A percentile compares a stretch with the other conserved stretches of the same genome.
Conservation (phyloP, 2,888 invertebrate genomes). For the Melanotus villosus region DNA sequence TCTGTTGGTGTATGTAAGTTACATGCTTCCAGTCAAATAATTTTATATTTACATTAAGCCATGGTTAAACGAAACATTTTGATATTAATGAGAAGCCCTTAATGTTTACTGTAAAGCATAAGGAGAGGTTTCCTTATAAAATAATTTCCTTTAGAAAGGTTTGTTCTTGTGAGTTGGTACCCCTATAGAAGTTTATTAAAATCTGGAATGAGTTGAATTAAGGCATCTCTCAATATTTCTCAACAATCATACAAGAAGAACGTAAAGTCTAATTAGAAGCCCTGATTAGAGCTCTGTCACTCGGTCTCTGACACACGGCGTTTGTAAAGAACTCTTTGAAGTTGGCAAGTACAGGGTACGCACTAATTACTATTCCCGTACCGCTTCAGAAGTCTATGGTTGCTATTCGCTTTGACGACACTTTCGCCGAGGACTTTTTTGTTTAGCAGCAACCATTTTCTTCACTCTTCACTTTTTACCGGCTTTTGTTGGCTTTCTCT, state of each 20-base stretch:
- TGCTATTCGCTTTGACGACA: slow-evolving; percentile 42
- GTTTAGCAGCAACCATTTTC: slow-evolving; percentile 43
- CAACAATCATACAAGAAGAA: slow-evolving; percentile 39
- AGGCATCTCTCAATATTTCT: slow-evolving; percentile 34
- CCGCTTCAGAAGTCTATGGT: slow-evolving; percentile 40
- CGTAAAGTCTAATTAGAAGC: slow-evolving; percentile 43
- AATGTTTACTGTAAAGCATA: not conserved
- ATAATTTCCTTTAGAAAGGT: slow-evolving; percentile 2
- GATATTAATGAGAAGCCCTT: not conserved
- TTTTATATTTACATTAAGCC: too few species aligned
- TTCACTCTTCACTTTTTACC: slow-evolving; percentile 39
- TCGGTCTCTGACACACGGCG: slow-evolving; percentile 34
- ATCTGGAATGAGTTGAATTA: slow-evolving; percentile 35
- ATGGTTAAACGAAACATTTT: too few species aligned
- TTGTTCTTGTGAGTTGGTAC: not conserved
- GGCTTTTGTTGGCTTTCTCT: slow-evolving; percentile 41
- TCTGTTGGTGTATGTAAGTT: too few species aligned
- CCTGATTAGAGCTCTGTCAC: slow-evolving; percentile 41
- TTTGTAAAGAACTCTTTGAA: slow-evolving; percentile 47
- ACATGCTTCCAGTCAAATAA: too few species aligned
- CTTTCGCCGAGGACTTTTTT: slow-evolving; percentile 42
- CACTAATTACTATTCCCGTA: slow-evolving; percentile 49
- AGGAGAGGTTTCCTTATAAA: not conserved
- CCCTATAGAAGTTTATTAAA: slow-evolving; percentile 29
- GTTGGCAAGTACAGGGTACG: slow-evolving; percentile 46